Evolutionary conservation across 1,140 invertebrate genomes (phyloP).

Genomic region (Polyergus mexicanus): DNA sequence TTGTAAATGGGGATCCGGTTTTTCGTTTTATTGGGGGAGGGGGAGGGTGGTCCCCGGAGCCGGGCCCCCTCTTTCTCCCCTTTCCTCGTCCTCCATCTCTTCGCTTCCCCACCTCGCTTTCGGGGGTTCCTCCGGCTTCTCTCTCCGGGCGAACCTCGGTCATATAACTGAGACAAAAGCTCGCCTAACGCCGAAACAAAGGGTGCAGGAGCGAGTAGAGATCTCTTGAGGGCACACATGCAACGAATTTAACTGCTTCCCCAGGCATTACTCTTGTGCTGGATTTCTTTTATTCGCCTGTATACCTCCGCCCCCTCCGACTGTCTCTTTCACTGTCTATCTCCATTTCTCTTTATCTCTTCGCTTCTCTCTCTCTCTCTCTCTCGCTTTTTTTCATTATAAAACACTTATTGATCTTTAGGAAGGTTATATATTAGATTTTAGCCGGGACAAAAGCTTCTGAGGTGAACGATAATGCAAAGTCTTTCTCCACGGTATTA

Average conservation of each 20-base stretch:
- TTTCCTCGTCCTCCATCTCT: slow-evolving; percentile 2
- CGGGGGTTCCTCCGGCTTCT: slow-evolving; percentile 59
- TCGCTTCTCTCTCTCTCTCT: slow-evolving; percentile 18
- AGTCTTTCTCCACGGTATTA: slow-evolving; percentile 1
- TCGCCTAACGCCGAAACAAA: slow-evolving; percentile 85
- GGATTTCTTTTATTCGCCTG: slow-evolving; percentile 84
- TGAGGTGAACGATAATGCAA: neutral
- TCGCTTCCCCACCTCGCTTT: neutral
- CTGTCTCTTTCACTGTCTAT: slow-evolving; percentile 50
- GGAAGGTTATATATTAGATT: slow-evolving; percentile 26
- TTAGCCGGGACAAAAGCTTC: slow-evolving; percentile 2
- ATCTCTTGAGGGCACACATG: slow-evolving; percentile 84
- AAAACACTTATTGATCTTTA: slow-evolving; percentile 37
- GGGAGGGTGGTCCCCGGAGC: neutral
- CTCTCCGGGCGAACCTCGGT: slow-evolving; percentile 78
- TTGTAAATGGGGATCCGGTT: slow-evolving; percentile 85
- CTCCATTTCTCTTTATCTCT: neutral
- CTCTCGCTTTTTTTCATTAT: slow-evolving; percentile 22
- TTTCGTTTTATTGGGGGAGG: slow-evolving; percentile 85
- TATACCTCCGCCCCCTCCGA: slow-evolving; percentile 59
- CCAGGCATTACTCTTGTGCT: slow-evolving; percentile 84
- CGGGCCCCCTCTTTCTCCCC: neutral
- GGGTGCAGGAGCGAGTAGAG: slow-evolving; percentile 80
- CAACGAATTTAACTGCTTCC: slow-evolving; percentile 86
- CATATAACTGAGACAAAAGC: slow-evolving; percentile 86